phyloP scores from a whole-genome alignment of 1,140 invertebrate genomes.

The Sipha flava region DNA sequence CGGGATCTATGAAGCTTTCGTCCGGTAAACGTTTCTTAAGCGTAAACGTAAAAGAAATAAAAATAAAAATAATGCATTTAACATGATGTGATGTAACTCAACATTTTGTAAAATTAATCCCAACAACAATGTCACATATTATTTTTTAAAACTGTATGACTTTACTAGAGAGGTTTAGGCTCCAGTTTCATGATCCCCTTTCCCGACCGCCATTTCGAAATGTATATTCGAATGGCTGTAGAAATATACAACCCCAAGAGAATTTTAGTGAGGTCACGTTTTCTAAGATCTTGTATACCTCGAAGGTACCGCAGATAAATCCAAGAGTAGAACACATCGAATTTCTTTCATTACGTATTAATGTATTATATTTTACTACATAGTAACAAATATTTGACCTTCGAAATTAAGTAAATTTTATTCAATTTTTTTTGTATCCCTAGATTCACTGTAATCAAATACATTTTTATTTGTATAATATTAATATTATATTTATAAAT shows the following conservation, averaged over 20 bases:
- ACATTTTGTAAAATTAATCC: background rate
- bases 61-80: background rate
- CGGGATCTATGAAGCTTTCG: background rate
- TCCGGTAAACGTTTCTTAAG: constrained; percentile 2
- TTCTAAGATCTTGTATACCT: background rate
- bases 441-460: no score
- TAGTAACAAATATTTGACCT: no score
- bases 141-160: background rate
- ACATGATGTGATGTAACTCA: background rate
- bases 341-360: no score
- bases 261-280: background rate
- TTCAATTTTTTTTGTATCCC: no score
- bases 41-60: background rate
- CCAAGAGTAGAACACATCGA: no score
- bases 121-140: background rate
- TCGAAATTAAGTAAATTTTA: no score
- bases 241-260: background rate
- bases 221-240: background rate
- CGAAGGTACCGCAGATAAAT: background rate
- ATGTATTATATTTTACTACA: no score
- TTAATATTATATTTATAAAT: no score
- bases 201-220: background rate
- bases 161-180: background rate
- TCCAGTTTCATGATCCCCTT: background rate
- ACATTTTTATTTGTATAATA: no score